Percentiles rank a stretch among this genome's conserved stretches.
These are phyloP conservation scores for Galemys pyrenaicus DNA, from an alignment of 2,113 vertebrate genomes.

Conservation along the genomic window DNA sequence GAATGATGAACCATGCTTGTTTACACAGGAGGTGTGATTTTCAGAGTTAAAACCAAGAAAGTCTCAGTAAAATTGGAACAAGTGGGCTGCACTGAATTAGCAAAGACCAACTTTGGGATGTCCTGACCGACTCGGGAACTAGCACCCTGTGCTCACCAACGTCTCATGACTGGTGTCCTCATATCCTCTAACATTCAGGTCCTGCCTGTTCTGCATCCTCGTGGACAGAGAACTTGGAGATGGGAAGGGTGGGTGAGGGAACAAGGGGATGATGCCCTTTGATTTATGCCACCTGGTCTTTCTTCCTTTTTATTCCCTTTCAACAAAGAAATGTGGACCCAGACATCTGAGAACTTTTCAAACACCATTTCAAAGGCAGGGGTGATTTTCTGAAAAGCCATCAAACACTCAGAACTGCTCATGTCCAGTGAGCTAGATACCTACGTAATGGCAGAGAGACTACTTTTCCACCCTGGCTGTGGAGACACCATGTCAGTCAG, in stretches of 20 bases:
- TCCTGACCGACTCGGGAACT: not conserved
- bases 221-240: not conserved
- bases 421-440: not conserved
- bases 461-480: no score
- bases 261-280: slow-evolving; percentile 38
- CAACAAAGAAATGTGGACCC: slow-evolving; percentile 15
- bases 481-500: not conserved
- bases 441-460: no score
- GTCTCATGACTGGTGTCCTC: no score
- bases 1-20: no score
- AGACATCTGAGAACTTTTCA: slow-evolving; percentile 63
- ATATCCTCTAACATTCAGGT: not conserved
- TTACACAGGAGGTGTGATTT: not conserved
- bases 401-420: not conserved
- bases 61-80: not conserved
- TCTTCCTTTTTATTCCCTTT: slow-evolving; percentile 33
- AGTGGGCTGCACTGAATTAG: not conserved
- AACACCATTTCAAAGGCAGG: slow-evolving; percentile 67
- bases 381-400: slow-evolving; percentile 49
- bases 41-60: not conserved
- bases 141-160: rapidly evolving
- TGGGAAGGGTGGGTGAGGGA: not conserved
- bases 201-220: not conserved
- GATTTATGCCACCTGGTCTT: not conserved
- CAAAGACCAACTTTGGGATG: not conserved